Evolutionary conservation across 2,888 invertebrate species (phyloP), one percentile per base, ranked within the genome.

Genomic region (Cosmorhoe ocellata): DNA sequence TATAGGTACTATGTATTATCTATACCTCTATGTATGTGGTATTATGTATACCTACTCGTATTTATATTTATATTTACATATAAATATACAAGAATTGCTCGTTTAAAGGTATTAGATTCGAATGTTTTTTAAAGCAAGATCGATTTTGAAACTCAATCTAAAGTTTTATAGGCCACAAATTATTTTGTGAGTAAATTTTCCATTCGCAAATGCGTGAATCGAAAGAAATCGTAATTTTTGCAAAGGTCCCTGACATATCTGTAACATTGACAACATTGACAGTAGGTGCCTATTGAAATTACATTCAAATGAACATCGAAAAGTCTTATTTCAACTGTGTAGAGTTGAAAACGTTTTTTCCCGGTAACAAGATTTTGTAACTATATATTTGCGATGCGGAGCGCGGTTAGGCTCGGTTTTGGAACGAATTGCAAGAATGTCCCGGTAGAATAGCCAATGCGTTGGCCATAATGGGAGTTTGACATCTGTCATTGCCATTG

Each of bases 201-300:
- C 50, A 46, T 33, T 56, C 56, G 36, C 36, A 59, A 61, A 67
- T 61, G 68, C 69, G 27, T 14, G n/a, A 76, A 69, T 66, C 72
- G 24, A 75, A 83, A 80, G 79, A 81, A 83, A 80, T 79, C 74
- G 68, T 71, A n/a, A 41, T 14, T 46, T 79, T 80, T 79, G 73
- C 78, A 72, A 76, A 65, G 34, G 81, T 83, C 86, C 86, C 86
- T 87, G 86, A 86, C 83, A 82, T 72, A 84, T 79, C 82, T 84
- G 75, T 80, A 78, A 74, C 81, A 66, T 69, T 68, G 69, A 24
- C 6, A 64, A 69, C 64, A 63, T 66, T 79, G 78, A 78, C 74
- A 81, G 83, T n/a, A n/a, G n/a, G n/a, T n/a, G n/a, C 67, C 68
- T 66, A 65, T 63, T 64, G 61, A 57, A 60, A 63, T 39, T 51